Conservation (phyloP, 2,113 vertebrate species). For the Silurus asotus region DNA sequence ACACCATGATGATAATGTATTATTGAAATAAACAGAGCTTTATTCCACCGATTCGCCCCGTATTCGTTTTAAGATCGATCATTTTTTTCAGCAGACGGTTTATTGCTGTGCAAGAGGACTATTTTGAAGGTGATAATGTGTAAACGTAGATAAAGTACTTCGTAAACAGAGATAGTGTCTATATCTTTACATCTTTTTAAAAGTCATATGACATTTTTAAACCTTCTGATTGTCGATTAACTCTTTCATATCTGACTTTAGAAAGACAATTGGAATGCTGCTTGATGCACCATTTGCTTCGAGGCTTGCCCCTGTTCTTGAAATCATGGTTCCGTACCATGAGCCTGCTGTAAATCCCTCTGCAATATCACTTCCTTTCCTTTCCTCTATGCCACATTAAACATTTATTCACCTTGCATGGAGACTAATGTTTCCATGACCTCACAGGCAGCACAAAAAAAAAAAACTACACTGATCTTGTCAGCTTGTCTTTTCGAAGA, state of each 20-base stretch:
- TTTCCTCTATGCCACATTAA: background rate
- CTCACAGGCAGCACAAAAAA: constrained; percentile 18
- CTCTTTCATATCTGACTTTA: background rate
- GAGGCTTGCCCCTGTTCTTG: background rate
- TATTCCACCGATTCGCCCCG: too few relatives aligned
- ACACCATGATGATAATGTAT: too few relatives aligned
- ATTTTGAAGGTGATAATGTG: too few relatives aligned
- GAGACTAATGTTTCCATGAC: constrained; percentile 21
- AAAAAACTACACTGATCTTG: constrained; percentile 34
- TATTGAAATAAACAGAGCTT: too few relatives aligned
- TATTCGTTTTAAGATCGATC: too few relatives aligned
- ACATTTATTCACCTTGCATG: background rate
- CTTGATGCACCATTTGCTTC: background rate
- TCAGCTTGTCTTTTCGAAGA: constrained; percentile 39
- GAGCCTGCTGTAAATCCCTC: background rate
- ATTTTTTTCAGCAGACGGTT: too few relatives aligned
- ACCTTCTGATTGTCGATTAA: background rate
- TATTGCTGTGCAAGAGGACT: too few relatives aligned
- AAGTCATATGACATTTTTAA: too few relatives aligned
- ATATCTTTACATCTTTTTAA: too few relatives aligned
- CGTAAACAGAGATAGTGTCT: too few relatives aligned
- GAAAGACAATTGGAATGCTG: background rate
- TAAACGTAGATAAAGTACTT: too few relatives aligned
- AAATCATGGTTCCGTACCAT: background rate
- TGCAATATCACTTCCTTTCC: background rate